Percentiles rank a stretch among this genome's conserved stretches.
Evolutionary conservation across 2,888 invertebrate species (phyloP).

Genomic region (Nomada ruficornis): DNA sequence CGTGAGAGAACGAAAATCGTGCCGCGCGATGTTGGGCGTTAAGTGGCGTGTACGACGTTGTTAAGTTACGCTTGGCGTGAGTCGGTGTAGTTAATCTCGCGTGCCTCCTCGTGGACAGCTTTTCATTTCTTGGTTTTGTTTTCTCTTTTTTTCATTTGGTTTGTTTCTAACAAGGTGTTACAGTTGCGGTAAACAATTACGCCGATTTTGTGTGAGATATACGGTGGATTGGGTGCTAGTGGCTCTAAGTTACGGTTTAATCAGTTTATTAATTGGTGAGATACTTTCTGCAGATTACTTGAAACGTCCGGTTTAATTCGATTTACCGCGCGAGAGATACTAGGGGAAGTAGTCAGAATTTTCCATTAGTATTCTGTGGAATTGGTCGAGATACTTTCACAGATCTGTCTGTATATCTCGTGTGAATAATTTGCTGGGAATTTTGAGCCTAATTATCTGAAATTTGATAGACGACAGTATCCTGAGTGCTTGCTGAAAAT

Average conservation of each 20-base stretch:
- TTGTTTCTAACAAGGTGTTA: background rate
- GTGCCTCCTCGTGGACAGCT: slow-evolving; percentile 32
- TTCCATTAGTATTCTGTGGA: no score
- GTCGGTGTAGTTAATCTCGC: slow-evolving; percentile 62
- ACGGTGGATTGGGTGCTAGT: background rate
- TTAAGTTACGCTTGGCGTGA: slow-evolving; percentile 66
- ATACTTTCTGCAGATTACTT: no score
- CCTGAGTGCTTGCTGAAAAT: background rate
- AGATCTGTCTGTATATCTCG: no score
- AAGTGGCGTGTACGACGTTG: slow-evolving; percentile 65
- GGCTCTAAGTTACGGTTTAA: no score
- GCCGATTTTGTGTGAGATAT: slow-evolving; percentile 5
- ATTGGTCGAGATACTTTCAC: no score
- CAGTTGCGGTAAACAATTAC: background rate
- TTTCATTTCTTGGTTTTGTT: background rate
- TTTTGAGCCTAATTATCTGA: no score
- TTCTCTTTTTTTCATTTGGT: background rate
- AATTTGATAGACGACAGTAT: no score
- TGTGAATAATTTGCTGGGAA: no score
- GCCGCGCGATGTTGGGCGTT: slow-evolving; percentile 57
- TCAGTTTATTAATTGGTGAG: no score
- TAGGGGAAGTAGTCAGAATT: no score
- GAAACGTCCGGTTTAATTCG: no score
- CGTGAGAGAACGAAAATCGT: slow-evolving; percentile 44
- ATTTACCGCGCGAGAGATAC: no score